These are phyloP conservation scores for Anagrus nilaparvatae DNA, from an alignment of 1,140 invertebrate genomes.

Conservation along the genomic window DNA sequence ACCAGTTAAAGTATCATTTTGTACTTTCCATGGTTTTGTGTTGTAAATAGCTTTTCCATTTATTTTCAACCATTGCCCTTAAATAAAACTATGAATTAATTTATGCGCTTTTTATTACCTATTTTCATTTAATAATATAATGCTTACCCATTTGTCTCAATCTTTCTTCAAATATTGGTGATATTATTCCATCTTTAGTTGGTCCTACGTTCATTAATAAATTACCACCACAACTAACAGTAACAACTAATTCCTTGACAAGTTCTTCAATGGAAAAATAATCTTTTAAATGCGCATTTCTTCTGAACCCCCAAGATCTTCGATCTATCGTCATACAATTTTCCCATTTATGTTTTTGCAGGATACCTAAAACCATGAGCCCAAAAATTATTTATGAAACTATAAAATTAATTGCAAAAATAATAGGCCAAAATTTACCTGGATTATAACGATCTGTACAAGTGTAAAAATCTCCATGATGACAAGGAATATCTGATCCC, in stretches of 20 bases:
- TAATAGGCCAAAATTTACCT: conserved; percentile 39
- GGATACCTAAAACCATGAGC: conserved; percentile 48
- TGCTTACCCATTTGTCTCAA: conserved; percentile 53
- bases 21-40: conserved; percentile 64
- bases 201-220: conserved; percentile 85
- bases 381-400: no score
- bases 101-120: no score
- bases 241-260: conserved; percentile 58
- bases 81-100: no score
- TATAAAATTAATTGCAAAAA: no score
- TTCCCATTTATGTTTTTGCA: conserved; percentile 76
- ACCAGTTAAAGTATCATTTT: conserved; percentile 70
- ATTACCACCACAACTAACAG: conserved; percentile 82
- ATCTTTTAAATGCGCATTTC: conserved; percentile 58
- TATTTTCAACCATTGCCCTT: conserved; percentile 63
- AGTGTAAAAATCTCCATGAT: conserved; percentile 81
- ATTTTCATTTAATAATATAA: neutral
- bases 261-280: conserved; percentile 61
- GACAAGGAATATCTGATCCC: conserved; percentile 64
- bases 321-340: conserved; percentile 87
- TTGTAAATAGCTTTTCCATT: conserved; percentile 87
- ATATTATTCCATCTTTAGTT: conserved; percentile 75
- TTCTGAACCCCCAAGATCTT: conserved; percentile 75
- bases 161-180: conserved; percentile 81
- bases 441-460: conserved; percentile 79